Evolutionary conservation across 1,140 invertebrate species (phyloP), one percentile per base, ranked within the genome.

Genomic region (Drosophila novamexicana): DNA sequence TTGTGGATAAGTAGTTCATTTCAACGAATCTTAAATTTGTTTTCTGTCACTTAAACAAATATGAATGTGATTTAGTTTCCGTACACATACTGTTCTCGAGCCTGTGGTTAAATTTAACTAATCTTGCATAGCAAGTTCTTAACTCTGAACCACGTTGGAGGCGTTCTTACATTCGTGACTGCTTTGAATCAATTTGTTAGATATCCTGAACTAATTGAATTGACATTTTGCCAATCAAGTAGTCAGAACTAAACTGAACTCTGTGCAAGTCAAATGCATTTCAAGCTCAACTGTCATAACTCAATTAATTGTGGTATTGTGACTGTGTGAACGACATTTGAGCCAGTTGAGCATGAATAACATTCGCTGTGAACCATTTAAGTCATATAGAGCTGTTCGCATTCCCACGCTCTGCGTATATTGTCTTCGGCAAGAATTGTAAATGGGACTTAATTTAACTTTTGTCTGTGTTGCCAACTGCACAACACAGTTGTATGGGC

Each of bases 391-490:
- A n/a, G 47, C 22, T 29, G 12, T 49, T 29, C 22, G 47, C 22
- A 29, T 29, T 40, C 9, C 10, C 39, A 40, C 39, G 39, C 12
- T 12, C 22, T 52, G 50, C 16, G 14, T 14, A 52, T 52, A n/a
- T 36, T 52, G 32, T 52, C 12, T 16, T 16, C 42, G 7, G n/a
- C 14, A 16, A 44, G 42, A 16, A 12, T 63, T 52, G n/a, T 4
- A 7, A 66, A 66, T 39, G 32, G 22, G 34, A 45, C n/a, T 45
- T 34, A 12, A 42, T 53, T 53, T 64, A 5, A 6, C 8, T 29
- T 49, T 16, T 37, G 16, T 7, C 10, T 9, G 14, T 32, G 7
- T 18, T 39, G 34, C 32, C 59, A 62, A 39, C 37, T 52, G 12
- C 12, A 34, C 34, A 14, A 36, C 29, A 34, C 53, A 44, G 10